Evolutionary conservation across 2,888 invertebrate species (phyloP).

Genomic region (Drosophila anceps): DNA sequence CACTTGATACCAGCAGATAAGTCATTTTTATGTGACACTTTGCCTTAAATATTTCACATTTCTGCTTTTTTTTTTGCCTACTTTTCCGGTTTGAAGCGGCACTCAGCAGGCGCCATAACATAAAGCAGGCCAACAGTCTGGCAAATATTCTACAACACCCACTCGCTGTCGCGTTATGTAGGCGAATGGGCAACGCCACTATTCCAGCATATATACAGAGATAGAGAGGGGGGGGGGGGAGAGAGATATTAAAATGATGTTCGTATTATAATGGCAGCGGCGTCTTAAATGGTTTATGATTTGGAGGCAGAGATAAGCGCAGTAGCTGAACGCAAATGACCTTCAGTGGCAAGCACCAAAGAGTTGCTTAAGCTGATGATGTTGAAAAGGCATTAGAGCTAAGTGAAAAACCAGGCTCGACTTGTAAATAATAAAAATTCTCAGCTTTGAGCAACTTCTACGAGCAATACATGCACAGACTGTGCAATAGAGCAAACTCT

Average conservation of each 20-base stretch:
- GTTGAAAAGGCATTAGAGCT: conserved; percentile 15
- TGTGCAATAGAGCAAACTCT: neutral
- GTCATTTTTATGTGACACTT: conserved; percentile 85
- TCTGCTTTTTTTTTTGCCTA: conserved; percentile 29
- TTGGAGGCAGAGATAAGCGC: conserved; percentile 56
- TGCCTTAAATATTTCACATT: conserved; percentile 83
- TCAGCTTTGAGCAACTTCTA: neutral
- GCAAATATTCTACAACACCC: conserved; percentile 18
- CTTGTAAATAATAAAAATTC: neutral
- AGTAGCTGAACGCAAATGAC: conserved; percentile 26
- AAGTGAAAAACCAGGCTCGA: neutral
- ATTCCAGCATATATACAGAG: conserved; percentile 31
- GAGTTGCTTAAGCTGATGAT: conserved; percentile 11
- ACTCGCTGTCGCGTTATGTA: neutral
- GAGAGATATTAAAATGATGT: conserved; percentile 11
- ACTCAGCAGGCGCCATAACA: conserved; percentile 52
- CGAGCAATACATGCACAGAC: neutral
- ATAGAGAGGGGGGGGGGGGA: neutral
- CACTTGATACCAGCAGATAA: conserved; percentile 83
- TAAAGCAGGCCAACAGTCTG: conserved; percentile 34
- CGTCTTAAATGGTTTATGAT: conserved; percentile 73
- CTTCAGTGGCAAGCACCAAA: conserved; percentile 35
- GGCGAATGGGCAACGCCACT: conserved; percentile 70
- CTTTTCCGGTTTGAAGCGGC: conserved; percentile 13
- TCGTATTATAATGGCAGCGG: conserved; percentile 67